Conservation (phyloP, 2,888 invertebrate genomes). For the Himalopsyche tibetana region DNA sequence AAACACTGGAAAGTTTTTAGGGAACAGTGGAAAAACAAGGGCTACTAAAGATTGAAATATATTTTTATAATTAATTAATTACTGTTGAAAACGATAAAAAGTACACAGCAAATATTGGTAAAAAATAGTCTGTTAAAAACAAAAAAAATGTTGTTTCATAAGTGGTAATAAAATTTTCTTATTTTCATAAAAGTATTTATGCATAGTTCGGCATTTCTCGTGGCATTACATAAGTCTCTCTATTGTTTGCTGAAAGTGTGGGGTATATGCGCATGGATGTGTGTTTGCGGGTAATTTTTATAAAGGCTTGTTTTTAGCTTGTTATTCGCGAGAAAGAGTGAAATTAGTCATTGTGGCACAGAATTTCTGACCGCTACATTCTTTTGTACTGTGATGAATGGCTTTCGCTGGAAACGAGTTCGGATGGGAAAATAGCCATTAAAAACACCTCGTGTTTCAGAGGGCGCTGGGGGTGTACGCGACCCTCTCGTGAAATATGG, state of each 20-base stretch:
- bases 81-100: too few relatives aligned
- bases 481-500: slow-evolving; percentile 20
- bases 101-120: too few relatives aligned
- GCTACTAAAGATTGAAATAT: too few relatives aligned
- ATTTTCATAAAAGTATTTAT: slow-evolving; percentile 12
- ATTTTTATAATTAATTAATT: too few relatives aligned
- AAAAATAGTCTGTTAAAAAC: too few relatives aligned
- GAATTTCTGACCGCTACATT: slow-evolving; percentile 55
- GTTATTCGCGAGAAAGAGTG: slow-evolving; percentile 48
- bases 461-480: background rate
- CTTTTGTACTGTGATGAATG: slow-evolving; percentile 56
- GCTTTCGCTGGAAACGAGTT: slow-evolving; percentile 46
- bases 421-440: slow-evolving; percentile 22
- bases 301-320: slow-evolving; percentile 20
- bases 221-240: background rate
- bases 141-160: too few relatives aligned
- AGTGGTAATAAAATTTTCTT: background rate
- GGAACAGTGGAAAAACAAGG: too few relatives aligned
- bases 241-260: background rate
- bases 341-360: slow-evolving; percentile 58
- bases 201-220: background rate
- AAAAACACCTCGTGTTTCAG: slow-evolving; percentile 26
- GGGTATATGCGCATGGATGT: background rate
- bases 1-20: too few relatives aligned
- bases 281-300: slow-evolving; percentile 18